Evolutionary conservation across 2,113 vertebrate genomes (phyloP).

Genomic region (Emydura subglobosa): DNA sequence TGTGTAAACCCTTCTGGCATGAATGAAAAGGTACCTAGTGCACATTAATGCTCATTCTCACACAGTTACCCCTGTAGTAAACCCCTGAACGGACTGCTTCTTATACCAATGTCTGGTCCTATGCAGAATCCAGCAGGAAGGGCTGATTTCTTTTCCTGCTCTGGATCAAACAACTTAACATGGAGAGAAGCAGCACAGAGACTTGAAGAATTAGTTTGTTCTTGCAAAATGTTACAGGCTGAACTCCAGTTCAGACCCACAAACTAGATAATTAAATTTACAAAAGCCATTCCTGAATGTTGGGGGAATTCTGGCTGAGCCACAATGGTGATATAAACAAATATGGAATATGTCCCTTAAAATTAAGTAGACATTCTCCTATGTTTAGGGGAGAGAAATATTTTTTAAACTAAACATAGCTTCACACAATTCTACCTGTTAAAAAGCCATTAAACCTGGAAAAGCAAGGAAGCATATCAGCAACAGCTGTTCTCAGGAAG

Average conservation of each 20-base stretch:
- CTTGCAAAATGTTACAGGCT: neutral
- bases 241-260: neutral
- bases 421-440: neutral
- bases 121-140: neutral
- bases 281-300: neutral
- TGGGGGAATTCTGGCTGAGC: neutral
- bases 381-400: neutral
- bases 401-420: neutral
- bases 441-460: neutral
- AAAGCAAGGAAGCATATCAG: neutral
- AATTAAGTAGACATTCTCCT: neutral
- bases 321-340: neutral
- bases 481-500: slow-evolving; percentile 35
- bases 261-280: neutral
- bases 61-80: too few relatives aligned
- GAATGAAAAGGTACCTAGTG: too few relatives aligned
- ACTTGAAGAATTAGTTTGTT: neutral
- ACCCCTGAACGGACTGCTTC: neutral
- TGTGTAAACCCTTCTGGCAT: too few relatives aligned
- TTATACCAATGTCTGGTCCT: neutral
- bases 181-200: neutral
- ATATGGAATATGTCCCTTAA: neutral
- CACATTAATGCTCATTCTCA: too few relatives aligned
- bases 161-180: neutral
- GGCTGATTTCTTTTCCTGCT: neutral